phyloP scores from a whole-genome alignment of 2,888 invertebrate genomes.

The Neuroscelio doddi region DNA sequence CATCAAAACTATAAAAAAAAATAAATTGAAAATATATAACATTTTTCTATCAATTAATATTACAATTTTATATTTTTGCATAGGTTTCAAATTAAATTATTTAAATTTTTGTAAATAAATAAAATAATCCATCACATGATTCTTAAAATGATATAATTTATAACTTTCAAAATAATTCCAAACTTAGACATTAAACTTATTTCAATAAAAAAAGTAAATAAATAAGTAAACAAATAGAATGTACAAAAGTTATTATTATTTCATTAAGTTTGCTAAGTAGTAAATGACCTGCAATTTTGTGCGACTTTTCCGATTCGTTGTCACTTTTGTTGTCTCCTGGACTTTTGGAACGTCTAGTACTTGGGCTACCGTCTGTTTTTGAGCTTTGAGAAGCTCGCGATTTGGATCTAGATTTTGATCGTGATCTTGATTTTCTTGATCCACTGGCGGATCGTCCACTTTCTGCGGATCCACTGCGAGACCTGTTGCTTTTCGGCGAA shows the following conservation, averaged over 20 bases:
- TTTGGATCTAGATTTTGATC: conserved; percentile 43
- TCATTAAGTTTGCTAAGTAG: too few species aligned
- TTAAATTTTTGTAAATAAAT: too few species aligned
- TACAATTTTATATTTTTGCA: too few species aligned
- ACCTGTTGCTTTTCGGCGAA: conserved; percentile 52
- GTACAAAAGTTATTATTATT: too few species aligned
- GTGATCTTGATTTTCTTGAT: conserved; percentile 34
- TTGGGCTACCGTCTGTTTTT: conserved; percentile 44
- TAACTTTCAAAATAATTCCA: background rate
- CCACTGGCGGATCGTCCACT: conserved; percentile 44
- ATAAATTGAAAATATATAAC: too few species aligned
- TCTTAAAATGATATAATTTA: too few species aligned
- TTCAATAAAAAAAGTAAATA: background rate
- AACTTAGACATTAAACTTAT: background rate
- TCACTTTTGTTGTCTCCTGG: conserved; percentile 61
- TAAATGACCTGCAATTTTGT: conserved; percentile 52
- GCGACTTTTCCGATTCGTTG: conserved; percentile 59
- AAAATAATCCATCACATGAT: too few species aligned
- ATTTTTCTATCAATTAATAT: too few species aligned
- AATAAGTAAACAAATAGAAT: conserved; percentile 2
- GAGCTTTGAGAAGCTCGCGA: conserved; percentile 45
- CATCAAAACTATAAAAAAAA: too few species aligned
- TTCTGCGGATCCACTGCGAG: conserved; percentile 59
- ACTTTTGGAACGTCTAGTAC: conserved; percentile 43
- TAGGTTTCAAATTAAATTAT: too few species aligned